Evolutionary conservation across 2,888 invertebrate species (phyloP).

Genomic region (Auanema freiburgensis): DNA sequence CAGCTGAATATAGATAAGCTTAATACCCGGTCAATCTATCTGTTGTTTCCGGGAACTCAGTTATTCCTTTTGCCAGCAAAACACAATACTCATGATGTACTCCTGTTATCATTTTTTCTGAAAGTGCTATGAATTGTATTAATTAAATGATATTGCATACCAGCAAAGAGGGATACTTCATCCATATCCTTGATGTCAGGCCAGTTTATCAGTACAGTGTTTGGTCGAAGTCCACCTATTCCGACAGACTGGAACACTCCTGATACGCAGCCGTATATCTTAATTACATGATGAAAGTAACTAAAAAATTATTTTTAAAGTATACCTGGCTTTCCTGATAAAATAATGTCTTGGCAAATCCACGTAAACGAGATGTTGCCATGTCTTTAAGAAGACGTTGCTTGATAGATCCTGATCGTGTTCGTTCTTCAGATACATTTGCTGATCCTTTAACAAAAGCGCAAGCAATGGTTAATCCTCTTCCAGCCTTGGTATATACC

Average conservation of each 20-base stretch:
- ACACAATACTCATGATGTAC: slow-evolving; percentile 90
- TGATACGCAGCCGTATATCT: slow-evolving; percentile 59
- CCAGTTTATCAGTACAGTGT: slow-evolving; percentile 97
- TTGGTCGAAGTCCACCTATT: slow-evolving; percentile 94
- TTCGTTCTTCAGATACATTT: slow-evolving; percentile 69
- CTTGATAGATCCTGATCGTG: slow-evolving; percentile 74
- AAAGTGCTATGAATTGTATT: slow-evolving; percentile 8
- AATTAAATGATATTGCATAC: slow-evolving; percentile 20
- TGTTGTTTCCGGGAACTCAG: slow-evolving; percentile 86
- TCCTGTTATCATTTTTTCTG: slow-evolving; percentile 71
- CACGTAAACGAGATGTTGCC: slow-evolving; percentile 91
- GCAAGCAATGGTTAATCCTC: slow-evolving; percentile 90
- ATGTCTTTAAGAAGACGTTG: slow-evolving; percentile 69
- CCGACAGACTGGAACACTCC: slow-evolving; percentile 85
- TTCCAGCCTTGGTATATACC: slow-evolving; percentile 37
- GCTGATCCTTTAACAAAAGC: slow-evolving; percentile 72
- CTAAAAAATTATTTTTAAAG: no score
- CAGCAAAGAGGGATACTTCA: slow-evolving; percentile 47
- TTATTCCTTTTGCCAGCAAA: slow-evolving; percentile 93
- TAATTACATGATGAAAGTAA: not conserved
- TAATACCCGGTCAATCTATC: slow-evolving; percentile 78
- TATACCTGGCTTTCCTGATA: slow-evolving; percentile 75
- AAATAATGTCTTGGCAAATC: slow-evolving; percentile 92
- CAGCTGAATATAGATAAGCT: slow-evolving; percentile 69
- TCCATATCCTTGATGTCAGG: slow-evolving; percentile 73